Evolutionary conservation across 2,888 invertebrate genomes (phyloP).

Genomic region (Silvanus unidentatus): DNA sequence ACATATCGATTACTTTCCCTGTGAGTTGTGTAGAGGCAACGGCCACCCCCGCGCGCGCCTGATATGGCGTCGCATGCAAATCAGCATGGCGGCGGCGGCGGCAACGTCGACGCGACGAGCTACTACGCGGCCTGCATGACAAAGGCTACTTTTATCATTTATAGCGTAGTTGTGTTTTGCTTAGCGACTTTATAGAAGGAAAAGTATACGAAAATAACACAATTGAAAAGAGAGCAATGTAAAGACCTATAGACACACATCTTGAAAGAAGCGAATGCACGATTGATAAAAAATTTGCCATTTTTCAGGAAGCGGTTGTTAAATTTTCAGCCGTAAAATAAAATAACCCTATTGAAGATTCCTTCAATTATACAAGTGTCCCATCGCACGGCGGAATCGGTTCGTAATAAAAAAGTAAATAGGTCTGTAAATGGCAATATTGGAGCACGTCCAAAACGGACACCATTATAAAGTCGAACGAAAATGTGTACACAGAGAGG

Average conservation of each 20-base stretch:
- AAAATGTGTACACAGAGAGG: constrained; percentile 3
- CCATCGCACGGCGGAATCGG: constrained; percentile 16
- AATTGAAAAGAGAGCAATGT: too few species aligned
- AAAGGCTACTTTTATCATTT: constrained; percentile 23
- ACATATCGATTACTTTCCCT: constrained; percentile 55
- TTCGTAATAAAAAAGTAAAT: constrained; percentile 23
- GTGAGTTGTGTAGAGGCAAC: constrained; percentile 33
- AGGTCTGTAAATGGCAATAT: constrained; percentile 25
- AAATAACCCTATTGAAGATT: too few species aligned
- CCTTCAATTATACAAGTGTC: too few species aligned
- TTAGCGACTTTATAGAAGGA: too few species aligned
- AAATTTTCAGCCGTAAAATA: too few species aligned
- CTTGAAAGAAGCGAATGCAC: too few species aligned
- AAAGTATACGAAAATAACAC: too few species aligned
- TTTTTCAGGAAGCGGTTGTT: too few species aligned
- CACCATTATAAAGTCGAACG: constrained; percentile 22
- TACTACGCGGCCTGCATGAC: constrained; percentile 61
- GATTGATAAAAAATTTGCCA: too few species aligned
- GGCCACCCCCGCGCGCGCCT: constrained; percentile 42
- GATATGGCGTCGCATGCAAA: constrained; percentile 59
- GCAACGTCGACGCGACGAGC: constrained; percentile 53
- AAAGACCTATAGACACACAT: too few species aligned
- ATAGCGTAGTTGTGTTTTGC: too few species aligned
- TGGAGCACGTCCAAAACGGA: constrained; percentile 22
- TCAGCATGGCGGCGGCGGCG: constrained; percentile 52